A percentile compares a stretch with the other conserved stretches of the same genome.
Conservation (phyloP, 1,140 invertebrate genomes). For the Antheraea pernyi region DNA sequence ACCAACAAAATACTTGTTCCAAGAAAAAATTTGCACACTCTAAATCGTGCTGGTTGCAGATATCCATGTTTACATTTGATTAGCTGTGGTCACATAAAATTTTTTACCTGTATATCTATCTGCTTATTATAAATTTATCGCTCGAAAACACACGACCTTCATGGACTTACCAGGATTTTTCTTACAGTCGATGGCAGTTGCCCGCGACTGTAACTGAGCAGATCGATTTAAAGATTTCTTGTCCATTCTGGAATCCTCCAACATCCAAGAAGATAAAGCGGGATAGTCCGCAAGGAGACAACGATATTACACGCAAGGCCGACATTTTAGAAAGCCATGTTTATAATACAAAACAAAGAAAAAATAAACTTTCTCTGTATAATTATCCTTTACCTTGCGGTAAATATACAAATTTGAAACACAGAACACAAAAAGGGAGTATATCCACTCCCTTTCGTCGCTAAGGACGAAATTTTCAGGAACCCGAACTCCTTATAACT, state of each 20-base stretch:
- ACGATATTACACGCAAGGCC: slow-evolving; percentile 81
- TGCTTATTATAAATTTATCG: background rate
- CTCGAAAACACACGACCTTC: slow-evolving; percentile 18
- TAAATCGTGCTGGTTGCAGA: background rate
- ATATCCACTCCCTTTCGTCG: slow-evolving; percentile 82
- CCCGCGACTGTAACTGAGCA: slow-evolving; percentile 82
- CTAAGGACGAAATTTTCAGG: slow-evolving; percentile 80
- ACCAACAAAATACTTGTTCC: background rate
- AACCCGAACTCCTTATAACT: slow-evolving; percentile 72
- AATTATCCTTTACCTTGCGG: slow-evolving; percentile 53
- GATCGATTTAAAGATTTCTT: slow-evolving; percentile 84
- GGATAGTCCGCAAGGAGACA: slow-evolving; percentile 85
- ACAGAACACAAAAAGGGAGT: slow-evolving; percentile 74
- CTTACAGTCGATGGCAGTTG: slow-evolving; percentile 82
- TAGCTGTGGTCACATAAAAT: background rate
- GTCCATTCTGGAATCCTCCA: slow-evolving; percentile 84
- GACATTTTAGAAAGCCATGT: slow-evolving; percentile 92
- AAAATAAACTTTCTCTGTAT: slow-evolving; percentile 62
- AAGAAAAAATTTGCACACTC: too few species aligned
- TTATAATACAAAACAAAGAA: slow-evolving; percentile 80
- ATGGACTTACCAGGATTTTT: slow-evolving; percentile 83
- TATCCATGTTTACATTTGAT: background rate
- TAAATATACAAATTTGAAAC: slow-evolving; percentile 65
- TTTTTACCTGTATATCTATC: background rate
- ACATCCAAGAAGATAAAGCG: slow-evolving; percentile 70